These are phyloP conservation scores for Athene noctua DNA, from an alignment of 2,113 vertebrate genomes.

Conservation along the genomic window DNA sequence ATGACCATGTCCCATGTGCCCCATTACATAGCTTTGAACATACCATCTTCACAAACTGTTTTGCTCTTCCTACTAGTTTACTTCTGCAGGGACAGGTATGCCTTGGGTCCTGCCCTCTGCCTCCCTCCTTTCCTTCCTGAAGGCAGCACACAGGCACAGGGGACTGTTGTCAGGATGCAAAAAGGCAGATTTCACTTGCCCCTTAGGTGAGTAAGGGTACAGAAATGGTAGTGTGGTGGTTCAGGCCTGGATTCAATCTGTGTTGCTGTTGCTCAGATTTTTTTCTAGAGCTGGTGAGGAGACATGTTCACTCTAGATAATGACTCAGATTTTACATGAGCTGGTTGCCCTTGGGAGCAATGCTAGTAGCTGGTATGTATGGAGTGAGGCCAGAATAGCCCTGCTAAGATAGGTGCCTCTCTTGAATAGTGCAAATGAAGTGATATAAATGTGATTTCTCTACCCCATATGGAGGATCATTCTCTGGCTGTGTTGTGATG, in stretches of 20 bases:
- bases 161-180: not conserved
- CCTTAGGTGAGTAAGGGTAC: not conserved
- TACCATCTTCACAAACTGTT: not conserved
- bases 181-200: not conserved
- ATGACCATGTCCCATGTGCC: accelerated
- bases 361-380: accelerated
- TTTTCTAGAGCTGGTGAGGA: not conserved
- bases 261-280: not conserved
- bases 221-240: accelerated
- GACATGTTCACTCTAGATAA: not conserved
- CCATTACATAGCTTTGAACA: not conserved
- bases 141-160: not conserved
- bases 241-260: not conserved
- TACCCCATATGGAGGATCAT: not conserved
- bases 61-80: not conserved
- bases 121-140: not conserved
- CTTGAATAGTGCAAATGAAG: not conserved
- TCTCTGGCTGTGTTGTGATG: not conserved
- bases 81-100: not conserved
- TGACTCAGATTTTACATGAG: not conserved
- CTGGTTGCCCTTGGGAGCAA: not conserved
- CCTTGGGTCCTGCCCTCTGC: not conserved
- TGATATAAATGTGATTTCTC: not conserved
- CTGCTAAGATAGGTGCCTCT: not conserved
- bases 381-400: not conserved